phyloP scores from a whole-genome alignment of 2,888 invertebrate genomes.

The Polydrusus cervinus region DNA sequence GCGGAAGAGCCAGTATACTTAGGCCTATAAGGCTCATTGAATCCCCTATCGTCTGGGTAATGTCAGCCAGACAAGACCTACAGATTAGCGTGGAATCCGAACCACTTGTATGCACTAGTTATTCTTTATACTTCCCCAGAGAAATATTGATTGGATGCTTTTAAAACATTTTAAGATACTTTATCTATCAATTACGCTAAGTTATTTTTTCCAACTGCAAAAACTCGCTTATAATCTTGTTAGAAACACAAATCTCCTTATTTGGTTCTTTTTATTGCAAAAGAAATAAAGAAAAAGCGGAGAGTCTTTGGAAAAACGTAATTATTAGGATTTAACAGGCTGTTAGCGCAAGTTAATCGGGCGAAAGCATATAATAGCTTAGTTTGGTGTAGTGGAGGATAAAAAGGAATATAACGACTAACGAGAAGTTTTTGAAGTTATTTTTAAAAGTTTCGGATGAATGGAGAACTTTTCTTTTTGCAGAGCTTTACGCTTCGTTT shows the following conservation, averaged over 20 bases:
- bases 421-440: conserved; percentile 48
- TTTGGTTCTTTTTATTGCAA: conserved; percentile 35
- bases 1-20: no score
- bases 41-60: no score
- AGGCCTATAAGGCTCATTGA: no score
- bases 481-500: conserved; percentile 11
- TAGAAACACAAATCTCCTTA: conserved; percentile 56
- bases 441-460: conserved; percentile 42
- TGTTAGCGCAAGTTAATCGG: conserved; percentile 66
- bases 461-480: conserved; percentile 11
- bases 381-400: conserved; percentile 50
- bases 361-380: conserved; percentile 67
- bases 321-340: conserved; percentile 62
- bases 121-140: no score
- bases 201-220: conserved; percentile 16
- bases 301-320: conserved; percentile 55
- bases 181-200: conserved; percentile 1
- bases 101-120: no score
- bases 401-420: conserved; percentile 52
- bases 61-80: no score
- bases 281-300: conserved; percentile 47
- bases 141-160: no score
- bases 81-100: no score
- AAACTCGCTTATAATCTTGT: conserved; percentile 56
- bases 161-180: no score